phyloP scores from a whole-genome alignment of 2,888 invertebrate species.

The Phania funesta region DNA sequence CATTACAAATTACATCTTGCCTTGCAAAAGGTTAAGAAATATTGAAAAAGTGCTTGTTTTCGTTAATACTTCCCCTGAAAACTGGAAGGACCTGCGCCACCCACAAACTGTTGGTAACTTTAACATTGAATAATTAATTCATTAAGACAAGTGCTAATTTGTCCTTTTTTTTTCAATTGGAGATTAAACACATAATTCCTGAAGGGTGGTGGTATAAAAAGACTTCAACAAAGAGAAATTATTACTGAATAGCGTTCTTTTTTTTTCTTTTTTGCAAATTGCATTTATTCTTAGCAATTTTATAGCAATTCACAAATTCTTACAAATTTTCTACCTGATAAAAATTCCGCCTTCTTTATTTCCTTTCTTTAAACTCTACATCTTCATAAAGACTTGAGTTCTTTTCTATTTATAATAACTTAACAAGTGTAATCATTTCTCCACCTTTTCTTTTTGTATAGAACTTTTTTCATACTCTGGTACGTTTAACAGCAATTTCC shows the following conservation, averaged over 20 bases:
- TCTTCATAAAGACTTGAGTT: slow-evolving; percentile 59
- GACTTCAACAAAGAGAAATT: slow-evolving; percentile 10
- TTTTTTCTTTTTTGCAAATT: slow-evolving; percentile 28
- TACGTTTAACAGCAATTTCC: slow-evolving; percentile 76
- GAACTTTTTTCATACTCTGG: slow-evolving; percentile 48
- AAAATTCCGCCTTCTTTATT: slow-evolving; percentile 75
- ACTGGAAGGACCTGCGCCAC: too few species aligned
- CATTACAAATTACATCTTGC: too few species aligned
- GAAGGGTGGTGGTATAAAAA: background rate
- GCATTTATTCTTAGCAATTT: slow-evolving; percentile 61
- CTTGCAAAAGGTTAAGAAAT: too few species aligned
- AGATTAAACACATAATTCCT: background rate
- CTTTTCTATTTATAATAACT: slow-evolving; percentile 73
- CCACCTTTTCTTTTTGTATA: slow-evolving; percentile 57
- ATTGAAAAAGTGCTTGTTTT: too few species aligned
- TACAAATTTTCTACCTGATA: slow-evolving; percentile 47
- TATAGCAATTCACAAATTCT: slow-evolving; percentile 51
- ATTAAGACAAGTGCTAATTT: slow-evolving; percentile 36
- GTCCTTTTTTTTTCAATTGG: background rate
- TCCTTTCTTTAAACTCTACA: slow-evolving; percentile 61
- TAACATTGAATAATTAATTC: background rate
- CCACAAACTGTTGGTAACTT: background rate
- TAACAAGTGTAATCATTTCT: slow-evolving; percentile 71
- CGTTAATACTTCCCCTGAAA: too few species aligned
- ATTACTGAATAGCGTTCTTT: background rate